Evolutionary conservation across 2,888 invertebrate species (phyloP), one percentile per base, ranked within the genome.

Genomic region (Ephialtes manifestator): DNA sequence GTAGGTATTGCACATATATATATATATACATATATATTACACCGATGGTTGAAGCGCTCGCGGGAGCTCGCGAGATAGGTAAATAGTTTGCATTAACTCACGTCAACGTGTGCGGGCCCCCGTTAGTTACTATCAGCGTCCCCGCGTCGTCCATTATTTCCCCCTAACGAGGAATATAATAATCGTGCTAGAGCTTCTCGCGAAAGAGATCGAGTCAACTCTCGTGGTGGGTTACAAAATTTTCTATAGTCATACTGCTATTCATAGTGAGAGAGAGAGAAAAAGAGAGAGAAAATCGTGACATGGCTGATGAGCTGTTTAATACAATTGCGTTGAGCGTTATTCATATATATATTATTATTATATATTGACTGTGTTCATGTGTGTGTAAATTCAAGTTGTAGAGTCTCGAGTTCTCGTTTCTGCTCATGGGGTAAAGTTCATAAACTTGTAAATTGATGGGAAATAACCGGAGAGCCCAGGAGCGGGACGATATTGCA

Each of bases 71-170:
- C 86, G 83, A 85, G 86, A 87, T 86, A 86, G 88, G 86, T 86
- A 88, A 88, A 88, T 88, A 88, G 88, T 88, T 88, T 87, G 88
- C 88, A 88, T 87, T 85, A 87, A 87, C 84, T 88, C 88, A 87
- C 88, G 84, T 88, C 88, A 88, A 88, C 88, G 88, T 88, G 88
- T 88, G 88, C 81, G 88, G 88, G 72, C 76, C 35, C 53, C 58
- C 72, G 74, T 82, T 81, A 58, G 46, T 72, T 58, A 75, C 67
- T 67, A 84, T 84, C 78, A 75, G 81, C 72, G 31, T 80, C 83
- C 28, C 81, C 53, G 71, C 81, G 78, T 68, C 81, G 74, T 78
- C 58, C 82, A 85, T 87, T 85, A 87, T 82, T 39, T 82, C 82
- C 60, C 72, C 82, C 76, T 80, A 80, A 82, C 79, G 79, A 84